Evolutionary conservation across 1,140 invertebrate genomes (phyloP), one percentile per base, ranked within the genome.

Genomic region (Pararge aegeria): DNA sequence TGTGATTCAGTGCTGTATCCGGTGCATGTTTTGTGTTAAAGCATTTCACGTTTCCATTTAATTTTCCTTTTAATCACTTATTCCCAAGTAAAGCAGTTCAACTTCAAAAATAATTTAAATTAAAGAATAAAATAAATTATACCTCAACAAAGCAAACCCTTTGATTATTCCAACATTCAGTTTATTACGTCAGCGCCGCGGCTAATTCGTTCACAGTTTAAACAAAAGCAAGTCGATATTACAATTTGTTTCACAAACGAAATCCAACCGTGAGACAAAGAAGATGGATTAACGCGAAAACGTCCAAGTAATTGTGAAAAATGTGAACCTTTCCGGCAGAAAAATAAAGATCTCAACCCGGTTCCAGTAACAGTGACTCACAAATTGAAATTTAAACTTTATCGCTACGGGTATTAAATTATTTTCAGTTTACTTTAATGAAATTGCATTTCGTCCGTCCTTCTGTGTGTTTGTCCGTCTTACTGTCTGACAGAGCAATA

Each of bases 281-380:
- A 87, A 87, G 80, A 84, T 82, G 70, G 80, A 85, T 87, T 87
- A 80, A 79, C 77, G 79, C 72, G 76, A 70, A 78, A 84, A 80
- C 71, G 80, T 83, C 85, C 73, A 70, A 80, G 83, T 88, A 88
- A 88, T 86, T 88, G 83, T 82, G 83, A 88, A 86, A 86, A 88
- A 86, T 86, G 84, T 58, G 80, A 78, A 76, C 71, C 73, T 67
- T 75, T 72, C 71, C 67, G 62, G 55, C 61, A 63, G 70, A 73
- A 74, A 77, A 82, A 80, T 75, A 79, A 78, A 84, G 76, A 78
- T 68, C 70, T 73, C 63, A 78, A 78, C 30, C 30, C 82, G 75
- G 76, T 68, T 71, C 69, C 62, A 68, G 55, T 37, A 15, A 24
- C 37, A 27, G 42, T 52, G 27, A 20, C n/a, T 46, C 46, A 52